Percentiles rank a stretch among this genome's conserved stretches.
These are phyloP conservation scores for Beris morrisii DNA, from an alignment of 2,888 invertebrate genomes.

Conservation along the genomic window DNA sequence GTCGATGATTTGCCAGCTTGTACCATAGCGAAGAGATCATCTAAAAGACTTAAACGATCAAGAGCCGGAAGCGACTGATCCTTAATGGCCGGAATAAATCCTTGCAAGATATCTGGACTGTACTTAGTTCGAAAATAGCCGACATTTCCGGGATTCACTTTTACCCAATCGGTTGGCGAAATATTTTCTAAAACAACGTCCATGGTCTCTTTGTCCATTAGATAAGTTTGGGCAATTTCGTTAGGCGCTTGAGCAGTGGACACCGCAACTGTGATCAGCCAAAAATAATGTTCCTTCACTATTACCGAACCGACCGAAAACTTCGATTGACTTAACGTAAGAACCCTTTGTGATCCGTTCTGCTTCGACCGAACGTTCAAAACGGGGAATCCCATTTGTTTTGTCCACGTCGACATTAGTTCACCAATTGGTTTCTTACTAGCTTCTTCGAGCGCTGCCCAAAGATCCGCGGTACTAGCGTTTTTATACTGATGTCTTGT, in stretches of 20 bases:
- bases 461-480: constrained; percentile 90
- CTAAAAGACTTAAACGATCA: constrained; percentile 85
- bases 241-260: constrained; percentile 74
- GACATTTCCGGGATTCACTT: constrained; percentile 83
- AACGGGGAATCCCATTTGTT: constrained; percentile 92
- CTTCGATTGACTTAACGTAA: constrained; percentile 79
- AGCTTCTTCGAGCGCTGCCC: constrained; percentile 85
- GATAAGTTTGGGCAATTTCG: constrained; percentile 62
- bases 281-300: constrained; percentile 65
- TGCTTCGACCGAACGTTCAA: constrained; percentile 66
- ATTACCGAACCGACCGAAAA: constrained; percentile 81
- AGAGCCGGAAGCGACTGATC: constrained; percentile 81
- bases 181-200: constrained; percentile 75
- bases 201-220: constrained; percentile 67
- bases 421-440: constrained; percentile 85
- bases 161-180: constrained; percentile 78
- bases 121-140: constrained; percentile 92
- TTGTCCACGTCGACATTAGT: constrained; percentile 79
- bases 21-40: constrained; percentile 90
- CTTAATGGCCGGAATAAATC: constrained; percentile 77
- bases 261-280: constrained; percentile 89
- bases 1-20: constrained; percentile 80
- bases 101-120: constrained; percentile 71
- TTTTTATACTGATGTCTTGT: constrained; percentile 87
- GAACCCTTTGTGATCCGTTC: constrained; percentile 63